These are phyloP conservation scores for Thelaira solivaga DNA, from an alignment of 2,888 invertebrate species.

Conservation along the genomic window DNA sequence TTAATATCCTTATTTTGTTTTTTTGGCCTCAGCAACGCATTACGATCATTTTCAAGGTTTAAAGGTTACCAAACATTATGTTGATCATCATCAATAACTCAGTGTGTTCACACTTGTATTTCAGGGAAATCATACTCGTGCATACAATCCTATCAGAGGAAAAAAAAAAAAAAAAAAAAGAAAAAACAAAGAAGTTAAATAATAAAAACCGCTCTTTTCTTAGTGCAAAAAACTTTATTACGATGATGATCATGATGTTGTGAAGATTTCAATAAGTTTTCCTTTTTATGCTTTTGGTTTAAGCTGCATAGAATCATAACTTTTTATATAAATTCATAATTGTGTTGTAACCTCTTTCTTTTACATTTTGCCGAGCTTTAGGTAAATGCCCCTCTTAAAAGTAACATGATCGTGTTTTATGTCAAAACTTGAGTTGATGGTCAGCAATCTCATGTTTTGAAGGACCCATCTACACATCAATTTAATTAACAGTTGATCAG, in stretches of 20 bases:
- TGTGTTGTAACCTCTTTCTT: too few species aligned
- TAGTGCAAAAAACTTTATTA: neutral
- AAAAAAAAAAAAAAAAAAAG: neutral
- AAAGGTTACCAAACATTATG: slow-evolving; percentile 61
- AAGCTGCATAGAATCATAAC: slow-evolving; percentile 30
- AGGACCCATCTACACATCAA: too few species aligned
- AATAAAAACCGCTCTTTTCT: neutral
- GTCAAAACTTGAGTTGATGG: too few species aligned
- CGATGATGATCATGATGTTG: neutral
- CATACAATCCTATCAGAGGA: too few species aligned
- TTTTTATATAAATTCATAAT: slow-evolving; percentile 15
- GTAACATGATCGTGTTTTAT: too few species aligned
- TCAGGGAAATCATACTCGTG: slow-evolving; percentile 19
- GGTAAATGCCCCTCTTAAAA: too few species aligned
- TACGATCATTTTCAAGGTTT: slow-evolving; percentile 56
- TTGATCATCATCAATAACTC: slow-evolving; percentile 58
- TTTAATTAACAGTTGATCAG: too few species aligned
- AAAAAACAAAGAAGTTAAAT: slow-evolving; percentile 2
- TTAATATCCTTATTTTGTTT: slow-evolving; percentile 69
- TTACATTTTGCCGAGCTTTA: too few species aligned
- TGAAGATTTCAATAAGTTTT: neutral
- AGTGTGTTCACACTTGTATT: slow-evolving; percentile 56
- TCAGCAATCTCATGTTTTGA: too few species aligned
- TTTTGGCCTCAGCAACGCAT: slow-evolving; percentile 51
- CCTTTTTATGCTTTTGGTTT: neutral